Percentiles rank a stretch among this genome's conserved stretches.
Evolutionary conservation across 1,140 invertebrate species (phyloP).

Genomic region (Lepeophtheirus salmonis): DNA sequence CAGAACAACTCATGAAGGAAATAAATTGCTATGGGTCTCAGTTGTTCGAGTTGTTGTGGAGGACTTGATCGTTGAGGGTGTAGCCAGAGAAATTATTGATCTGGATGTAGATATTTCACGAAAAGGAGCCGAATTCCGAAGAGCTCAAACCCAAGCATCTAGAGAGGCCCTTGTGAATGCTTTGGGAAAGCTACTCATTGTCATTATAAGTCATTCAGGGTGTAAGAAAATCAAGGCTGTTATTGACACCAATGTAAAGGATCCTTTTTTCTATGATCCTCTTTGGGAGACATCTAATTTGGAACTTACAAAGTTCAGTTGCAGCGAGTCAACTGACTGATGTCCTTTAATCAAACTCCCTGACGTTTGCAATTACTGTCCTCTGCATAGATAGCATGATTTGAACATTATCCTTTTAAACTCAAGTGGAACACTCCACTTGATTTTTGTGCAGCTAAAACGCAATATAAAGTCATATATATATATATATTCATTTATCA

Average conservation of each 20-base stretch:
- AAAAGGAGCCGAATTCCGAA: neutral
- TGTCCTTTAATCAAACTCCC: too few species aligned
- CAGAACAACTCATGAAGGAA: too few species aligned
- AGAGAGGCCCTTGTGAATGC: constrained; percentile 5
- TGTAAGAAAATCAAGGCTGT: neutral
- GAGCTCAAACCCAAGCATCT: neutral
- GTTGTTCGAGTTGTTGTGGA: neutral
- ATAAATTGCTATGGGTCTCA: neutral
- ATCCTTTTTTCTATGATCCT: constrained; percentile 12
- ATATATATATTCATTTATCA: too few species aligned
- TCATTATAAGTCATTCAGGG: neutral
- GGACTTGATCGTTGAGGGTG: neutral
- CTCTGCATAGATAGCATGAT: too few species aligned
- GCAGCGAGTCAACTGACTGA: too few species aligned
- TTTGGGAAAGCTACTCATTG: constrained; percentile 2
- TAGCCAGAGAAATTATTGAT: neutral
- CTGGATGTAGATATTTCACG: neutral
- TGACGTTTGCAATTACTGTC: too few species aligned
- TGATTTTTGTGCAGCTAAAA: too few species aligned
- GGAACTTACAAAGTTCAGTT: too few species aligned
- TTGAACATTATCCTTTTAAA: too few species aligned
- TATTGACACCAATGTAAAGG: neutral
- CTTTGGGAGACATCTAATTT: too few species aligned
- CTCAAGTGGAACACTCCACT: too few species aligned
- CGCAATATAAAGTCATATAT: too few species aligned